These are phyloP conservation scores for Stegastes partitus DNA, from an alignment of 2,113 vertebrate genomes.

Conservation along the genomic window DNA sequence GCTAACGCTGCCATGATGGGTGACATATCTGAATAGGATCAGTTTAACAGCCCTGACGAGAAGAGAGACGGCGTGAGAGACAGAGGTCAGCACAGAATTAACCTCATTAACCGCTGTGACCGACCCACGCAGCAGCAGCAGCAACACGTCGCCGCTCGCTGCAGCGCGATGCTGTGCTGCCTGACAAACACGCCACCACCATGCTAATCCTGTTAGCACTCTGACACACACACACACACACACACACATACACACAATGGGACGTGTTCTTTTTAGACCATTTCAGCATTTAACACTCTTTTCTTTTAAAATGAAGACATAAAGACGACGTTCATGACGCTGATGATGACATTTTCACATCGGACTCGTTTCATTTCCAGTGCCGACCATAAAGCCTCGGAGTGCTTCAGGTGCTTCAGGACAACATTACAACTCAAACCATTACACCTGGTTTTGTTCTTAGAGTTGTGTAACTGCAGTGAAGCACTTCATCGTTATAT, in stretches of 20 bases:
- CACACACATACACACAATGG: slow-evolving; percentile 10
- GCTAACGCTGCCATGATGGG: neutral
- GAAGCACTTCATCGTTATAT: no score
- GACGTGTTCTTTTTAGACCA: neutral
- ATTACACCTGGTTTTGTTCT: no score
- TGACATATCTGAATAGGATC: slow-evolving; percentile 30
- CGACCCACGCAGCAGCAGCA: neutral
- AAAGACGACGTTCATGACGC: no score
- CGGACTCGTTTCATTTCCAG: no score
- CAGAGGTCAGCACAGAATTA: slow-evolving; percentile 40
- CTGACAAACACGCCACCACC: slow-evolving; percentile 47
- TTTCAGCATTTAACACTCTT: no score
- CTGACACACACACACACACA: slow-evolving; percentile 28
- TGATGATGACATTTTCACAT: neutral
- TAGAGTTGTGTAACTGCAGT: no score
- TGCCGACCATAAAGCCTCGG: no score
- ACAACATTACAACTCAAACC: no score
- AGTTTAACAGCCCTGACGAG: slow-evolving; percentile 32
- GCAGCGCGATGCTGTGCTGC: slow-evolving; percentile 37
- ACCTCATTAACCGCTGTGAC: slow-evolving; percentile 58
- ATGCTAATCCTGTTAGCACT: slow-evolving; percentile 70
- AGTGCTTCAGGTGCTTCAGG: no score
- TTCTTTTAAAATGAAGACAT: no score
- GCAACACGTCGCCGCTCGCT: neutral
- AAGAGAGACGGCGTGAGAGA: neutral